Evolutionary conservation across 92 coral and sea anemone genomes (phyloP).

Genomic region (Siderastrea radians): DNA sequence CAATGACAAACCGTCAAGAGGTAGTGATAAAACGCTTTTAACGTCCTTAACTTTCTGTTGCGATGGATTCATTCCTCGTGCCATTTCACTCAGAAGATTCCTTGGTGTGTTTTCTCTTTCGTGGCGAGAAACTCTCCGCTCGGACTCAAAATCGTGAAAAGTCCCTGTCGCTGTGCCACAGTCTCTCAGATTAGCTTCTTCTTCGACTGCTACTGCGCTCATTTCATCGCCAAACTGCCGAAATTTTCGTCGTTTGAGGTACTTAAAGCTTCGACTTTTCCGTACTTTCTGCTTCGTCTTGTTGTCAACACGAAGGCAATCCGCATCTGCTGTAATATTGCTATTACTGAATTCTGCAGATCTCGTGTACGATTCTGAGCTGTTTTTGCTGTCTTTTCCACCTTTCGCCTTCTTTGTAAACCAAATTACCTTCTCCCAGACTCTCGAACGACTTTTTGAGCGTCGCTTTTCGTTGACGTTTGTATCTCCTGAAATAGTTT

Average conservation of each 20-base stretch:
- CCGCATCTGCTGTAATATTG: neutral
- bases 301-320: conserved; percentile 3
- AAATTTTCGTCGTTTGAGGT: conserved; percentile 73
- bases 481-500: neutral
- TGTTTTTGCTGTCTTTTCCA: conserved; percentile 68
- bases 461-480: conserved; percentile 60
- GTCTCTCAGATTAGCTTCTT: conserved; percentile 25
- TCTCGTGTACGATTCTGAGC: neutral
- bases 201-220: conserved; percentile 39
- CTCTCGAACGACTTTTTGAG: conserved; percentile 83
- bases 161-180: conserved; percentile 94
- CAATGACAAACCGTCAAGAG: conserved; percentile 43
- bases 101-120: conserved; percentile 11
- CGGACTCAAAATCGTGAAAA: conserved; percentile 86
- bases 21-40: conserved; percentile 53
- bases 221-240: conserved; percentile 46
- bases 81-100: conserved; percentile 77
- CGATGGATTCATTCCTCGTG: conserved; percentile 72
- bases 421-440: conserved; percentile 98
- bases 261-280: conserved; percentile 76
- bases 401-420: conserved; percentile 83
- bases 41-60: conserved; percentile 46
- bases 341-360: conserved; percentile 7
- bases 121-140: conserved; percentile 56
- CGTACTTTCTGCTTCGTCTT: conserved; percentile 42